These are phyloP conservation scores for Heliangelus exortis DNA, from an alignment of 2,797 vertebrate species.

Conservation along the genomic window DNA sequence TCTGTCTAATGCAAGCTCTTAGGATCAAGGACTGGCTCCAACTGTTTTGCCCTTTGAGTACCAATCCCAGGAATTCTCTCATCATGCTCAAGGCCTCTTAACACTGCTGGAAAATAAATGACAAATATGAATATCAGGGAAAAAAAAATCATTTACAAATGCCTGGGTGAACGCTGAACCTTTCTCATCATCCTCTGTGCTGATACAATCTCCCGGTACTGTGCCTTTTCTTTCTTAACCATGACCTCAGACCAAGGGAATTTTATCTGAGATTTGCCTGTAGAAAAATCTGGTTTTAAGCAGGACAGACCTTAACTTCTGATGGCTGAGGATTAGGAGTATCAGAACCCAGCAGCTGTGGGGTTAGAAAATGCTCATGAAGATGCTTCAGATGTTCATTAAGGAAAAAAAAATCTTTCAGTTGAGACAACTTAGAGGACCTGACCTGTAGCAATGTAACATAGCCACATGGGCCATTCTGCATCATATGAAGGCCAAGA, in stretches of 20 bases:
- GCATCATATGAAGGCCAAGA: background rate
- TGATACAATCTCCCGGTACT: background rate
- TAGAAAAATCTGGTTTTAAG: background rate
- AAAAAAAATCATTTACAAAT: background rate
- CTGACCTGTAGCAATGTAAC: background rate
- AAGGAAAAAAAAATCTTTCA: background rate
- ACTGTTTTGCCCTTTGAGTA: background rate
- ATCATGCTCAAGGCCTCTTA: conserved; percentile 5
- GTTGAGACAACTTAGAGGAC: background rate
- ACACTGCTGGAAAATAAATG: conserved; percentile 6
- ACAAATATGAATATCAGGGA: background rate
- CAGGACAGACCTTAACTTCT: background rate
- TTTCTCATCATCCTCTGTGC: background rate
- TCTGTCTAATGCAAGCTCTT: background rate
- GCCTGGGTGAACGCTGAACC: background rate
- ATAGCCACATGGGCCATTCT: background rate
- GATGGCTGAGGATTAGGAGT: background rate
- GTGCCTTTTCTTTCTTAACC: background rate
- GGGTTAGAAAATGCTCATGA: background rate
- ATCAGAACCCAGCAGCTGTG: background rate
- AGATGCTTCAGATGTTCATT: background rate
- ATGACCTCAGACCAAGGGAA: background rate
- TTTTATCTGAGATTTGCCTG: background rate
- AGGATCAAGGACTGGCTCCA: conserved; percentile 17
- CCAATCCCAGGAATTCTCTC: background rate